These are phyloP conservation scores for Hoplias malabaricus DNA, from an alignment of 2,113 vertebrate genomes.

Conservation along the genomic window DNA sequence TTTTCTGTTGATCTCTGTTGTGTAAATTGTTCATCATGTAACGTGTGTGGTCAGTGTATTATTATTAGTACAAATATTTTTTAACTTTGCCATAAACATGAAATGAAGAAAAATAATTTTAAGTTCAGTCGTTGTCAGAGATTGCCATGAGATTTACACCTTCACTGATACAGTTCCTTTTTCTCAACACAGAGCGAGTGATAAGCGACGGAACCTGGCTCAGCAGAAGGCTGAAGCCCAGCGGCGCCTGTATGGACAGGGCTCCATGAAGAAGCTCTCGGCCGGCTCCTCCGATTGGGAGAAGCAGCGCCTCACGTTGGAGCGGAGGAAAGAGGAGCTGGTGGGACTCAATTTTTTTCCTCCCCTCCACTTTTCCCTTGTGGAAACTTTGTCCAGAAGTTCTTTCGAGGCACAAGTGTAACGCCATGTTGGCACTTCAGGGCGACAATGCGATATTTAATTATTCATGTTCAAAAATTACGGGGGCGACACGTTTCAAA, in stretches of 20 bases:
- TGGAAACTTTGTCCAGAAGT: slow-evolving; percentile 13
- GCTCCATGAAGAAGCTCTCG: slow-evolving; percentile 84
- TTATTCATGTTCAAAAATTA: slow-evolving; percentile 59
- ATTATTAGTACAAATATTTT: too few relatives aligned
- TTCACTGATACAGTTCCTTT: background rate
- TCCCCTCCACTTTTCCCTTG: background rate
- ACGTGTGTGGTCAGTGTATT: too few relatives aligned
- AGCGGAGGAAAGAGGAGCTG: slow-evolving; percentile 91
- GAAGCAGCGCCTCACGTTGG: slow-evolving; percentile 88
- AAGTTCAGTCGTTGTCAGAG: too few relatives aligned
- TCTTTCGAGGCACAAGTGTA: background rate
- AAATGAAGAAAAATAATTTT: too few relatives aligned
- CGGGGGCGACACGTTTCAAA: slow-evolving; percentile 39
- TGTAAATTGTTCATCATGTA: too few relatives aligned
- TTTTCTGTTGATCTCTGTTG: too few relatives aligned
- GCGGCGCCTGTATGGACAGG: slow-evolving; percentile 90
- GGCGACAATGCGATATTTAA: slow-evolving; percentile 51
- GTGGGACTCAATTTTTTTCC: slow-evolving; percentile 63
- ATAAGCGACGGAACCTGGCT: slow-evolving; percentile 94
- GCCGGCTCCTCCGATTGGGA: slow-evolving; percentile 93
- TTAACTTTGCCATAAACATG: too few relatives aligned
- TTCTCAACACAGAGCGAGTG: slow-evolving; percentile 81
- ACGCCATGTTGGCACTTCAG: slow-evolving; percentile 15
- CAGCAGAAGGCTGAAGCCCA: slow-evolving; percentile 97
- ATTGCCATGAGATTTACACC: too few relatives aligned